Percentiles rank a stretch among this genome's conserved stretches.
Conservation (phyloP, 2,888 invertebrate species). For the Lepidocyrtoides sp. region DNA sequence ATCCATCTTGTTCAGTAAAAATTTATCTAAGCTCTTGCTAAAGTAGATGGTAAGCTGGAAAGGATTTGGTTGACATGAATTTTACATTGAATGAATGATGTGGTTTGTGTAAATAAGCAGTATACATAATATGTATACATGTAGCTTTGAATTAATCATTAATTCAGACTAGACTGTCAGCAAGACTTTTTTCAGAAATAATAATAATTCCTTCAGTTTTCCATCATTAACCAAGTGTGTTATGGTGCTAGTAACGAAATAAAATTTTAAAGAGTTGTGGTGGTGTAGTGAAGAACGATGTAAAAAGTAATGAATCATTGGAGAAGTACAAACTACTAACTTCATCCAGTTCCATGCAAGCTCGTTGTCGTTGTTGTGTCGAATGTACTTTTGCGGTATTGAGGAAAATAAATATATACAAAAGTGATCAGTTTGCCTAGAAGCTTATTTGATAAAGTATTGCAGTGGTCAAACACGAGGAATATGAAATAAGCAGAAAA, state of each 20-base stretch:
- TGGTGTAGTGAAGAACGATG: neutral
- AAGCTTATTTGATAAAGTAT: conserved; percentile 28
- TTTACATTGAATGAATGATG: conserved; percentile 76
- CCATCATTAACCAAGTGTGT: conserved; percentile 18
- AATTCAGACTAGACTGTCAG: conserved; percentile 62
- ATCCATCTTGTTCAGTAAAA: conserved; percentile 60
- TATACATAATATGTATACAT: neutral
- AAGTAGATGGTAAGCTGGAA: conserved; percentile 65
- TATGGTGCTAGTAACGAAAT: neutral
- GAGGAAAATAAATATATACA: neutral
- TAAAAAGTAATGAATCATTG: conserved; percentile 38
- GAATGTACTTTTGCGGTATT: neutral
- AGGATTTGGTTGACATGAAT: conserved; percentile 76
- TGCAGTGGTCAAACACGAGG: conserved; percentile 35
- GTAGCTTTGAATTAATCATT: conserved; percentile 71
- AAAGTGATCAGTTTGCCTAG: conserved; percentile 27
- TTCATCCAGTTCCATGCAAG: neutral
- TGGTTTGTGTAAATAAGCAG: conserved; percentile 53
- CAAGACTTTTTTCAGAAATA: conserved; percentile 10
- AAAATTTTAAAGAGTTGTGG: conserved; percentile 23
- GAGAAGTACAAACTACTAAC: too few relatives aligned
- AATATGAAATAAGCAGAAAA: conserved; percentile 44
- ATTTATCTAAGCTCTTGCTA: conserved; percentile 49
- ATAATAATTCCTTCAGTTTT: conserved; percentile 48
- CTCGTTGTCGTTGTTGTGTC: neutral